phyloP scores from a whole-genome alignment of 1,140 invertebrate species.

The Drosophila punjabiensis region DNA sequence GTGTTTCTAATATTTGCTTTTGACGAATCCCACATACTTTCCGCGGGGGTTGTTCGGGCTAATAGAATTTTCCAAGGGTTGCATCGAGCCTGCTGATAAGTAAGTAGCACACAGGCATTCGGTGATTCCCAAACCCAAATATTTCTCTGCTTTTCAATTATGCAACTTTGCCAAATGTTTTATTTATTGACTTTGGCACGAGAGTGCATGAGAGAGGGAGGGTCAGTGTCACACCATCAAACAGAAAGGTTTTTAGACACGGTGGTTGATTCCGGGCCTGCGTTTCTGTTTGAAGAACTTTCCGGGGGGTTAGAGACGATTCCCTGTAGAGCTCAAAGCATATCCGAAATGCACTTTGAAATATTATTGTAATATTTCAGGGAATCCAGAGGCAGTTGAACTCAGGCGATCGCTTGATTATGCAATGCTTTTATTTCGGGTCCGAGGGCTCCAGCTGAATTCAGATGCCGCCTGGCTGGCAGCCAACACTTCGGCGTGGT shows the following conservation, averaged over 20 bases:
- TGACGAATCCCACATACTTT: conserved; percentile 14
- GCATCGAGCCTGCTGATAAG: conserved; percentile 49
- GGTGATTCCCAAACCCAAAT: conserved; percentile 48
- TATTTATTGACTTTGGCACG: conserved; percentile 75
- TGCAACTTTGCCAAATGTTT: conserved; percentile 79
- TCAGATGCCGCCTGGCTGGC: conserved; percentile 51
- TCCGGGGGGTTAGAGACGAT: conserved; percentile 34
- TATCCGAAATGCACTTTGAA: conserved; percentile 71
- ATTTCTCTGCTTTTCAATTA: conserved; percentile 70
- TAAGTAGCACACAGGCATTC: conserved; percentile 53
- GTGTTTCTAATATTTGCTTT: conserved; percentile 32
- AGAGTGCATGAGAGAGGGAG: neutral
- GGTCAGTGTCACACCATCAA: conserved; percentile 41
- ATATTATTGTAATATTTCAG: conserved; percentile 26
- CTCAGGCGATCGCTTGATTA: conserved; percentile 62
- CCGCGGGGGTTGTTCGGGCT: conserved; percentile 26
- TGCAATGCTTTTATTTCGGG: conserved; percentile 40
- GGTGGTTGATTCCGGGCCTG: conserved; percentile 65
- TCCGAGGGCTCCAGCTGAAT: conserved; percentile 52
- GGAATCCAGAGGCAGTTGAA: conserved; percentile 39
- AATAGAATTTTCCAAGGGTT: conserved; percentile 34
- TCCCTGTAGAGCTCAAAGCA: conserved; percentile 16
- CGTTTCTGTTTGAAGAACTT: conserved; percentile 23
- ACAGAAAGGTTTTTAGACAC: conserved; percentile 64
- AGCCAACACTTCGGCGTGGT: conserved; percentile 18